Base-by-base conservation (phyloP, 2,797 vertebrate species). In the Gadopsis marmoratus region DNA sequence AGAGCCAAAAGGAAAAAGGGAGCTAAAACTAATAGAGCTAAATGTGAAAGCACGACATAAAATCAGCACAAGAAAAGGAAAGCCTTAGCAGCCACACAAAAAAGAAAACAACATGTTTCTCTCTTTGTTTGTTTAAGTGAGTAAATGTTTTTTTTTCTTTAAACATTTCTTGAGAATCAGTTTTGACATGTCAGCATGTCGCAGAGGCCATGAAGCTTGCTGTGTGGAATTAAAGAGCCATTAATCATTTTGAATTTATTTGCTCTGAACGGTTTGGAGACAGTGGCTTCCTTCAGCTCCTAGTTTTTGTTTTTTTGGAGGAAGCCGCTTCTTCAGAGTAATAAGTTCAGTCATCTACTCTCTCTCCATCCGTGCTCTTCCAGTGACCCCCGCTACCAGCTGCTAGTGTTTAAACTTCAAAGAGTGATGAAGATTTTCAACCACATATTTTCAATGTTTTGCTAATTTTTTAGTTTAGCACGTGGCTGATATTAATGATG, bases 321-420 rank as follows among this genome's bases (percentile, higher is more conserved):
- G 81, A 89, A 88, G 88, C 86, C 47, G 72, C 85, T 76, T 89
- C 87, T 89, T 92, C 64, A 66, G 60, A 74, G 71, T 86, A 87
- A 85, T 81, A 77, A 79, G 81, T 82, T 86, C 78, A 65, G 81
- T 83, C 83, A 60, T 71, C 82, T 59, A 53, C 82, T 68, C 74
- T 84, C 79, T 82, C 74, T 39, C 62, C 61, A 31, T 74, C 76
- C 31, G 7, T 60, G 86, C 89, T 91, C 87, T n/a, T 33, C 23
- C 56, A 11, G 50, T 90, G 90, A 93, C 92, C 91, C 70, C 64
- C 10, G 21, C 71, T 1, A 60, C 69, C 93, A 94, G 93, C 92
- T 94, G 93, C 55, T 77, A 86, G 71, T 41, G 76, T 33, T 94
- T 94, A 93, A 70, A 91, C 88, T 84, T 93, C 82, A 89, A 88